A percentile compares a stretch with the other conserved stretches of the same genome.
Conservation (phyloP, 2,113 vertebrate species). For the Anhinga rufa region DNA sequence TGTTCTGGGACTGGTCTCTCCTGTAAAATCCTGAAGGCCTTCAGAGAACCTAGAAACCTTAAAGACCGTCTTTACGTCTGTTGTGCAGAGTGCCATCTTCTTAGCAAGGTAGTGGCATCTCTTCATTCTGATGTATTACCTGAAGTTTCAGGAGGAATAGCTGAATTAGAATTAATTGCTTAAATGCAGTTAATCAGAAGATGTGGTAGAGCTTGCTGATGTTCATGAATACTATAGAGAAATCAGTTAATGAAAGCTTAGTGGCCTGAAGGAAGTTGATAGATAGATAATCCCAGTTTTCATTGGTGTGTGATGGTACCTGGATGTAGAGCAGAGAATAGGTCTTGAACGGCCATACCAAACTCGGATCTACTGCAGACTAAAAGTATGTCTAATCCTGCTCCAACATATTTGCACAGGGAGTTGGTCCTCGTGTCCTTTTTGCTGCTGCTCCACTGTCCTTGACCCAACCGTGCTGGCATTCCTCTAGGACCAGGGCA, state of each 20-base stretch:
- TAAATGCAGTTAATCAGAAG: background rate
- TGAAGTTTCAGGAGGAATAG: background rate
- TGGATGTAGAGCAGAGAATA: background rate
- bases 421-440: background rate
- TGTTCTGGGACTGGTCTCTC: background rate
- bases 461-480: background rate
- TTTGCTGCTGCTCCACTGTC: background rate
- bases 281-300: background rate
- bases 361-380: background rate
- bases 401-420: rapidly evolving
- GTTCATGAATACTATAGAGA: background rate
- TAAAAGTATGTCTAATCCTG: background rate
- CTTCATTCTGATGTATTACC: background rate
- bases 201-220: background rate
- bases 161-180: background rate
- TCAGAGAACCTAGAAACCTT: background rate
- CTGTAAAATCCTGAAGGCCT: background rate
- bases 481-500: background rate
- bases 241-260: background rate
- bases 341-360: background rate
- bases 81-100: background rate
- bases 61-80: background rate
- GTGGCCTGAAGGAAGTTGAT: background rate
- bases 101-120: background rate
- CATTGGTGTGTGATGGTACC: background rate